These are phyloP conservation scores for Camponotus vicinus DNA, from an alignment of 1,140 invertebrate species.

Conservation along the genomic window DNA sequence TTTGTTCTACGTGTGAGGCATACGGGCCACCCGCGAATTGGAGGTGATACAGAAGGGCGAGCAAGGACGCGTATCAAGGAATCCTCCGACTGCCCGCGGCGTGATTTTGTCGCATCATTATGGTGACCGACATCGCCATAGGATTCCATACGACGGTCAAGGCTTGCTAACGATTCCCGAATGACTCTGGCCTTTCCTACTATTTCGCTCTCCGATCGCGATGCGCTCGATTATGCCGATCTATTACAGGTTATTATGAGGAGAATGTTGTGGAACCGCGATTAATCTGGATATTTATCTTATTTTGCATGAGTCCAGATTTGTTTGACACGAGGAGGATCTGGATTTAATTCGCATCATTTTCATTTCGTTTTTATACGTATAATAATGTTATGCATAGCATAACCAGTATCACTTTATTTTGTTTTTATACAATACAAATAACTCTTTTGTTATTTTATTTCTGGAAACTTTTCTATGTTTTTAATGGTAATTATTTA, in stretches of 20 bases:
- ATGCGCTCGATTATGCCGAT: conserved; percentile 36
- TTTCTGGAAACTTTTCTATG: neutral
- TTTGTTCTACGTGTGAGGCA: conserved; percentile 25
- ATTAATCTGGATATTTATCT: conserved; percentile 22
- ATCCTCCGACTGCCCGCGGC: conserved; percentile 46
- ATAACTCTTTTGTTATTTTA: neutral
- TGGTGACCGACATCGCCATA: conserved; percentile 52
- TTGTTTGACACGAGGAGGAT: neutral
- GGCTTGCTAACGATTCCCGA: conserved; percentile 70
- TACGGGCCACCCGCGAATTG: conserved; percentile 50
- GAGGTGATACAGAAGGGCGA: conserved; percentile 37
- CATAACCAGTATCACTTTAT: neutral
- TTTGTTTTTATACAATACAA: neutral
- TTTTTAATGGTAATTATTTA: neutral
- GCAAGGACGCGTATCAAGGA: conserved; percentile 51
- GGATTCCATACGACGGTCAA: conserved; percentile 22
- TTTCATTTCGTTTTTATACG: conserved; percentile 3
- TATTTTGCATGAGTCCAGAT: conserved; percentile 46
- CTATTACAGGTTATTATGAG: conserved; percentile 50
- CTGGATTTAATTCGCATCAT: neutral
- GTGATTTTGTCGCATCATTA: conserved; percentile 74
- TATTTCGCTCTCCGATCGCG: conserved; percentile 32
- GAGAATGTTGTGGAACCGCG: conserved; percentile 37
- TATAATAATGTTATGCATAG: neutral
- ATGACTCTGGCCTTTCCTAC: conserved; percentile 71